Evolutionary conservation across 1,140 invertebrate genomes (phyloP), one percentile per base, ranked within the genome.

Genomic region (Zaprionus tsacasi): DNA sequence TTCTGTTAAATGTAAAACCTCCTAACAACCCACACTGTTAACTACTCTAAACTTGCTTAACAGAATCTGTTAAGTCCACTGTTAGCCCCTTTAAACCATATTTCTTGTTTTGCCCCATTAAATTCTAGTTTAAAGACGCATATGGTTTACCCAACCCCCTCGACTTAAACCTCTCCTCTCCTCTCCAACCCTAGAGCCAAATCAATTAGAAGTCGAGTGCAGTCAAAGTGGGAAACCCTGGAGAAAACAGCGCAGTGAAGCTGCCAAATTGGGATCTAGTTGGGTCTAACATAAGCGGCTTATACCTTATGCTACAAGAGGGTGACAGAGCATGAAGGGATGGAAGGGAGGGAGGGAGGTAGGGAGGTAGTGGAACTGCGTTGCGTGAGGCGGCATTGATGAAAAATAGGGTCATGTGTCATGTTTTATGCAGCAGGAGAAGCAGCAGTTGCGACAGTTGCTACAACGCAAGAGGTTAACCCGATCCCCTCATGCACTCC

Each of bases 401-500:
- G 67, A 54, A 63, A 70, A 45, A 36, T 67, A 43, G 67, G 58
- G 30, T 15, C 67, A 59, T 70, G 54, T 70, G 59, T 65, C 67
- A 75, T 70, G 45, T 64, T 36, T 58, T 70, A 75, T 70, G 67
- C 65, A 76, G 40, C 50, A 65, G 55, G 59, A 63, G 70, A 33
- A 45, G n/a, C n/a, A 78, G 65, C 64, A 76, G 70, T 80, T 70
- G 76, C 64, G 67, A 40, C 63, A 43, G 59, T n/a, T n/a, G n/a
- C 12, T 58, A 38, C 65, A 45, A 17, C 38, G n/a, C 35, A 25
- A 21, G 15, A 10, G 17, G 17, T 13, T 15, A 45, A 43, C 40
- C n/a, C 45, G 33, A 13, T 27, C 3, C 17, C 30, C 25, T n/a
- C 45, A 11, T 27, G 21, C 15, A 11, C 36, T 6, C 17, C n/a